Conservation (phyloP, 2,888 invertebrate species). For the Pyralis farinalis region DNA sequence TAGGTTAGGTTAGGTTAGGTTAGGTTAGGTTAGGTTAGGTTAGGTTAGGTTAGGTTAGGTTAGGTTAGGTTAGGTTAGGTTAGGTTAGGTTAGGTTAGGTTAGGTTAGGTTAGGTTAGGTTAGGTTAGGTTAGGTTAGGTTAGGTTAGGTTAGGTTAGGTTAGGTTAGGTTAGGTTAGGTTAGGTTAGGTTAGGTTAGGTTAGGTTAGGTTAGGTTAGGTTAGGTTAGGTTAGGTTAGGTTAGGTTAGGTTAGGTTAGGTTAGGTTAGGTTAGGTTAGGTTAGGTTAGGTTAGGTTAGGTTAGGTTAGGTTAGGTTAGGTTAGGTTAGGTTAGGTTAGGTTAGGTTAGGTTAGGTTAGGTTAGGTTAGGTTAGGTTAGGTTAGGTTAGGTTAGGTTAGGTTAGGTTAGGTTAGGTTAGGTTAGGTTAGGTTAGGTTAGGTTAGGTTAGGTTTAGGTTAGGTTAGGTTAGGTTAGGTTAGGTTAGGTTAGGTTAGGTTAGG, state of each 20-base stretch:
- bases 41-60: slow-evolving; percentile 10
- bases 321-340: slow-evolving; percentile 19
- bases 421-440: slow-evolving; percentile 18
- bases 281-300: slow-evolving; percentile 19
- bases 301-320: slow-evolving; percentile 17
- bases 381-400: slow-evolving; percentile 16
- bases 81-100: slow-evolving; percentile 4
- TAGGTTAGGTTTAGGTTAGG: slow-evolving; percentile 18
- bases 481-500: slow-evolving; percentile 21
- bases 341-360: slow-evolving; percentile 18
- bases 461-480: slow-evolving; percentile 19
- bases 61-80: slow-evolving; percentile 4
- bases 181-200: slow-evolving; percentile 20
- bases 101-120: slow-evolving; percentile 5
- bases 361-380: slow-evolving; percentile 16
- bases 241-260: slow-evolving; percentile 18
- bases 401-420: slow-evolving; percentile 17
- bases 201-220: slow-evolving; percentile 22
- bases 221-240: slow-evolving; percentile 16
- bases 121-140: slow-evolving; percentile 13
- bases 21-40: slow-evolving; percentile 1
- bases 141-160: slow-evolving; percentile 15
- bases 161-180: slow-evolving; percentile 13
- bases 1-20: slow-evolving; percentile 7
- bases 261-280: slow-evolving; percentile 22